These are phyloP conservation scores for Enteromius paludinosus DNA, from an alignment of 2,797 vertebrate species.

Conservation along the genomic window DNA sequence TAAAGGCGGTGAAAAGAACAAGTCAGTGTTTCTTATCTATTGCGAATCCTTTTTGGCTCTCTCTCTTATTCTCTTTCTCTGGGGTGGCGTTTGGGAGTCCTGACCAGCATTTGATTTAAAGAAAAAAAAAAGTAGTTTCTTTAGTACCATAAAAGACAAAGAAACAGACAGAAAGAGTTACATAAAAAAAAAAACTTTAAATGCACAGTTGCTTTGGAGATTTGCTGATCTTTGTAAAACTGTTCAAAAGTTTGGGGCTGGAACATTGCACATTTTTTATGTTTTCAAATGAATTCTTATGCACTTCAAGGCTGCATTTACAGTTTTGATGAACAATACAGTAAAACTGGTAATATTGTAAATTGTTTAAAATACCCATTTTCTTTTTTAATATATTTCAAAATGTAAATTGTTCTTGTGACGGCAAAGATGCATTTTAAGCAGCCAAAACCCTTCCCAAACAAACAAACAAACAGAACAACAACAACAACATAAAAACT, in stretches of 20 bases:
- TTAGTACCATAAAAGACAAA: conserved; percentile 8
- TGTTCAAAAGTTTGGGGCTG: neutral
- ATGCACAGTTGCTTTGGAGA: conserved; percentile 50
- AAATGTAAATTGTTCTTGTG: neutral
- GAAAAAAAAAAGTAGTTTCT: neutral
- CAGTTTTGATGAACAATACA: neutral
- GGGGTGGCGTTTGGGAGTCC: neutral
- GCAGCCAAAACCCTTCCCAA: neutral
- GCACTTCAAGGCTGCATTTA: neutral
- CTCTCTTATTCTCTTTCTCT: neutral
- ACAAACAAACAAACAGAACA: neutral
- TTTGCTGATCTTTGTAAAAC: conserved; percentile 23
- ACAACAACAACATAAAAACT: too few species aligned
- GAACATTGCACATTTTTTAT: neutral
- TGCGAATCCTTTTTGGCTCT: neutral
- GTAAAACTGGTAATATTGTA: neutral
- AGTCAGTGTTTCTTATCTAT: conserved; percentile 24
- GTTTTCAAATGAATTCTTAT: neutral
- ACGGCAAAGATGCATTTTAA: neutral
- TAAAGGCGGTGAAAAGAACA: conserved; percentile 34
- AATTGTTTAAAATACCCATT: neutral
- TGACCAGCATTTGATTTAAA: neutral
- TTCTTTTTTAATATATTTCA: neutral
- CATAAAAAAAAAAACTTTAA: conserved; percentile 11
- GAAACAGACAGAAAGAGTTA: conserved; percentile 41